A percentile compares a stretch with the other conserved stretches of the same genome.
Conservation (phyloP, 35 echinoderm and acorn worm species). For the Apostichopus californicus region DNA sequence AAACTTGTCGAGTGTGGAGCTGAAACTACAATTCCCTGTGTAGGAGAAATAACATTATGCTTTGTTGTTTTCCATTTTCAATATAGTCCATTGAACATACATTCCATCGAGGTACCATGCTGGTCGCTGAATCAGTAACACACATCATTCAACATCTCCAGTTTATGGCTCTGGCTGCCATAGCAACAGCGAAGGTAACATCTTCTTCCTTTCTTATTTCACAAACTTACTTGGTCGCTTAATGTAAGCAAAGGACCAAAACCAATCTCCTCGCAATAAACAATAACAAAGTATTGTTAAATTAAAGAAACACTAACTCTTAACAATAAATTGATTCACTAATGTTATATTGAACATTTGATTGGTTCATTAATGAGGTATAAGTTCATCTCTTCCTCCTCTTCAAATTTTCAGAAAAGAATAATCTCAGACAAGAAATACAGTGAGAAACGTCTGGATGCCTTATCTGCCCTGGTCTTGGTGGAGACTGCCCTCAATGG, state of each 20-base stretch:
- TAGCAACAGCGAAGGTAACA: conserved; percentile 90
- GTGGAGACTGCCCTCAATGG: conserved; percentile 97
- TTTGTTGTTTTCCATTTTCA: background rate
- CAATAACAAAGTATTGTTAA: background rate
- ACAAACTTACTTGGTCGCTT: background rate
- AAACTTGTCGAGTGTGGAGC: no score
- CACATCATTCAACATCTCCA: conserved; percentile 98
- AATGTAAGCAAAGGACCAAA: no score
- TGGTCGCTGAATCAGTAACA: conserved; percentile 96
- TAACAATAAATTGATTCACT: background rate
- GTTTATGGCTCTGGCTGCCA: conserved; percentile 88
- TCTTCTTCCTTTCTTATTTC: background rate
- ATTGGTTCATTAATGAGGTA: background rate
- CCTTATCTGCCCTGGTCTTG: conserved; percentile 88
- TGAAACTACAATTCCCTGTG: no score
- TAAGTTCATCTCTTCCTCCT: background rate
- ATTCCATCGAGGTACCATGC: conserved; percentile 96
- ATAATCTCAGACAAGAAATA: conserved; percentile 99
- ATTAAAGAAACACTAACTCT: no score
- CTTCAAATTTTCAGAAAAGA: conserved; percentile 71
- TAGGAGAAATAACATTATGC: background rate
- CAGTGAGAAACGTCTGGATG: conserved; percentile 97
- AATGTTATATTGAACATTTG: background rate
- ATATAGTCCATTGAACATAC: conserved; percentile 91
- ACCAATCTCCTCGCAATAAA: background rate